A percentile compares a stretch with the other conserved stretches of the same genome.
phyloP scores from a whole-genome alignment of 2,888 invertebrate genomes.

The Clostera curtula region DNA sequence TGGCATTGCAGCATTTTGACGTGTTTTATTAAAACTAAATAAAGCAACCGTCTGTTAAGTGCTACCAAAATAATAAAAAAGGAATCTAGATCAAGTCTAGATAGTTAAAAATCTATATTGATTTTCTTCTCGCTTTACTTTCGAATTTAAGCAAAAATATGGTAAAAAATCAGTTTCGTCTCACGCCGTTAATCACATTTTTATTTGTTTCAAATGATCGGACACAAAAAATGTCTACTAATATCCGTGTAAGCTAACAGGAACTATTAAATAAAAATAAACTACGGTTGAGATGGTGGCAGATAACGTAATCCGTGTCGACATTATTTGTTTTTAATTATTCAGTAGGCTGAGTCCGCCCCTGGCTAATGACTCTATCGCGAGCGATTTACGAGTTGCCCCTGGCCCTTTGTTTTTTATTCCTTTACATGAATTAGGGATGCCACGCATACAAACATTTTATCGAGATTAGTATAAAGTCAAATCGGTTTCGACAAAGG shows the following conservation, averaged over 20 bases:
- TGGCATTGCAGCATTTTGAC: too few species aligned
- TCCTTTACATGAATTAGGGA: too few species aligned
- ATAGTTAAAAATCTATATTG: too few species aligned
- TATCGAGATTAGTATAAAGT: too few species aligned
- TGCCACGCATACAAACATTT: too few species aligned
- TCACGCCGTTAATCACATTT: not conserved
- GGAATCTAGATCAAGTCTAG: too few species aligned
- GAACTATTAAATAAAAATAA: constrained; percentile 59
- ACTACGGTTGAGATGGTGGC: constrained; percentile 48
- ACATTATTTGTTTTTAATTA: constrained; percentile 73
- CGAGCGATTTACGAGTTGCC: constrained; percentile 57
- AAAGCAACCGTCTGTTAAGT: too few species aligned
- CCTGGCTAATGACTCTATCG: constrained; percentile 71
- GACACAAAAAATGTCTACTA: constrained; percentile 12
- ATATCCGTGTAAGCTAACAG: constrained; percentile 34
- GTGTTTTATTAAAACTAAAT: too few species aligned
- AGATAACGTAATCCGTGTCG: constrained; percentile 70
- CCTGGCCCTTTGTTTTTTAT: constrained; percentile 54
- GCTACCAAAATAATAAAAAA: too few species aligned
- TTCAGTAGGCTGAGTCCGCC: constrained; percentile 58
- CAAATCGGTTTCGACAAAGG: too few species aligned
- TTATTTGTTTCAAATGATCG: constrained; percentile 1
- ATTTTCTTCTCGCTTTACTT: too few species aligned
- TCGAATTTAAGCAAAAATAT: not conserved
- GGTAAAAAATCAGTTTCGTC: not conserved